phyloP scores from a whole-genome alignment of 2,888 invertebrate species.

The Fissipunctia ypsillon region DNA sequence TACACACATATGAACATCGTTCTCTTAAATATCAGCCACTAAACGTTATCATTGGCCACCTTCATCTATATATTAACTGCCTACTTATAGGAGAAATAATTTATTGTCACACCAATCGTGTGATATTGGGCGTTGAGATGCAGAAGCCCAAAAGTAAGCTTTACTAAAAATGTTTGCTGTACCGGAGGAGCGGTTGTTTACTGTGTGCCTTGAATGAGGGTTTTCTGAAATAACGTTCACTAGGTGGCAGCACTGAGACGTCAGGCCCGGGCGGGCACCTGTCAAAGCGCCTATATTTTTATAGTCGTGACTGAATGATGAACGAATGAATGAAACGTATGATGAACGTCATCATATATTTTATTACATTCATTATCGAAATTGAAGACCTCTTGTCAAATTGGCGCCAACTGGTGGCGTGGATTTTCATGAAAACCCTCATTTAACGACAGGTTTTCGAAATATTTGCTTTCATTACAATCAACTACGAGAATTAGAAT shows the following conservation, averaged over 20 bases:
- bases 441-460: constrained; percentile 17
- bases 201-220: background rate
- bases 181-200: background rate
- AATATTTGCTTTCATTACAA: constrained; percentile 7
- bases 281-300: too few relatives aligned
- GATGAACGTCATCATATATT: too few relatives aligned
- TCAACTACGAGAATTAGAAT: background rate
- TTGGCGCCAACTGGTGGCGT: too few relatives aligned
- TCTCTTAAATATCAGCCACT: background rate
- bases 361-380: too few relatives aligned
- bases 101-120: background rate
- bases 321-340: too few relatives aligned
- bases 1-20: background rate
- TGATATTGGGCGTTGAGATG: background rate
- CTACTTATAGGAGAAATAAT: background rate
- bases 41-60: background rate
- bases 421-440: too few relatives aligned
- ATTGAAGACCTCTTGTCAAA: too few relatives aligned
- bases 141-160: background rate
- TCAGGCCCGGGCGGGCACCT: too few relatives aligned
- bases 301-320: too few relatives aligned
- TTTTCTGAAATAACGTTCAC: too few relatives aligned
- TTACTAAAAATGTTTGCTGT: background rate
- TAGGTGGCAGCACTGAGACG: too few relatives aligned
- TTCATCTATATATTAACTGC: background rate